Evolutionary conservation across 2,113 vertebrate genomes (phyloP).

Genomic region (Sinocyclocheilus grahami): DNA sequence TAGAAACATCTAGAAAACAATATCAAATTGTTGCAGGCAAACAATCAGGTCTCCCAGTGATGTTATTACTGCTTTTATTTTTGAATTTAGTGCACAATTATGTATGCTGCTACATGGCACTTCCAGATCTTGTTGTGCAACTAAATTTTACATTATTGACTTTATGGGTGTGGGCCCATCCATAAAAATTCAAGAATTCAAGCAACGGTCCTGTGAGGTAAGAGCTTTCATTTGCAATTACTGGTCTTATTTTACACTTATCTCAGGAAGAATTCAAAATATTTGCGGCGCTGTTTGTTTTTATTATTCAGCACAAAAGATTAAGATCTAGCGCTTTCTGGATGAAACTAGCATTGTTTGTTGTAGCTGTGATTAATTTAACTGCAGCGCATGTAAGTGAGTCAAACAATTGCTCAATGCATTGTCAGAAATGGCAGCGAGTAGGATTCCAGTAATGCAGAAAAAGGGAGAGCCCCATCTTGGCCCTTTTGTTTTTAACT

Average conservation of each 20-base stretch:
- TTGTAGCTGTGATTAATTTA: constrained; percentile 25
- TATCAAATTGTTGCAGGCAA: constrained; percentile 8
- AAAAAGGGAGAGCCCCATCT: constrained; percentile 50
- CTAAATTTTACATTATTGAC: not conserved
- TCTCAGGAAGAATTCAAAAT: constrained; percentile 2
- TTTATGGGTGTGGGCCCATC: not conserved
- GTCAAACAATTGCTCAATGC: constrained; percentile 32
- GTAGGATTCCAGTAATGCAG: constrained; percentile 49
- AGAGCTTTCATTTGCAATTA: not conserved
- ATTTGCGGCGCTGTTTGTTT: constrained; percentile 20
- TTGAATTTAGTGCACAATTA: not conserved
- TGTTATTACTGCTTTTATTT: not conserved
- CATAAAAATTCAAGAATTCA: not conserved
- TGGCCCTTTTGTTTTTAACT: constrained; percentile 32
- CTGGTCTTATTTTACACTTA: not conserved
- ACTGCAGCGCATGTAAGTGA: not conserved
- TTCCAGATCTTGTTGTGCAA: not conserved
- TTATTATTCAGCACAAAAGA: not conserved
- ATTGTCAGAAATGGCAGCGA: constrained; percentile 17
- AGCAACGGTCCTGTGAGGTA: not conserved
- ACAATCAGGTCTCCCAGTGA: not conserved
- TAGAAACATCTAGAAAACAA: not conserved
- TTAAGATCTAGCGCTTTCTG: not conserved
- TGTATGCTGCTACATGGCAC: not conserved
- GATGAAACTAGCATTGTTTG: constrained; percentile 6